A percentile compares a stretch with the other conserved stretches of the same genome.
phyloP scores from a whole-genome alignment of 1,140 invertebrate species.

The Eciton burchellii region DNA sequence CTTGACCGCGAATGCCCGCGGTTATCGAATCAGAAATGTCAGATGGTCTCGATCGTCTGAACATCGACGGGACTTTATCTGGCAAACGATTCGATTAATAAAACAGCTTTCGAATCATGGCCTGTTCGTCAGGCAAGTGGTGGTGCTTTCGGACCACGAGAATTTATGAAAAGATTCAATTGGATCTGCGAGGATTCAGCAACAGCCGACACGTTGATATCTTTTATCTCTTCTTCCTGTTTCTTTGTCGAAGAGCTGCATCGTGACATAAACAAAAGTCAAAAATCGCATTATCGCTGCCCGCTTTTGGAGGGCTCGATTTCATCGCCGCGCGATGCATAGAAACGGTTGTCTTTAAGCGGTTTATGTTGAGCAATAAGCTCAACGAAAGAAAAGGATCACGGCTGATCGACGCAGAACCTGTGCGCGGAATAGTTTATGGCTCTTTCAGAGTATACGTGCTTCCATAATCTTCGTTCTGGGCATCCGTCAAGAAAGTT shows the following conservation, averaged over 20 bases:
- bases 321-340: slow-evolving; percentile 3
- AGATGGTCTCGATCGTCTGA: not conserved
- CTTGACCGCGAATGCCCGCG: slow-evolving; percentile 24
- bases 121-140: no score
- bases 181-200: no score
- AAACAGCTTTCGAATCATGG: no score
- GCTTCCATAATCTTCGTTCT: not conserved
- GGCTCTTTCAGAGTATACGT: not conserved
- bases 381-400: slow-evolving; percentile 13
- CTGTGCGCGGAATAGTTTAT: slow-evolving; percentile 29
- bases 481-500: not conserved
- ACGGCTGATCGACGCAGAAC: not conserved
- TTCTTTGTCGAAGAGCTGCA: not conserved
- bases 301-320: not conserved
- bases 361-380: slow-evolving; percentile 24
- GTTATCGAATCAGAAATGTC: not conserved
- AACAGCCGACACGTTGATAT: no score
- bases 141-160: no score
- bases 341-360: slow-evolving; percentile 23
- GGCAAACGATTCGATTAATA: no score
- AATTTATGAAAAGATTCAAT: no score
- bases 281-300: not conserved
- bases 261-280: not conserved
- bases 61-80: no score
- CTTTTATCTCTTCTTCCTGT: not conserved